phyloP scores from a whole-genome alignment of 30 jellyfish, hydroid and myxozoan species.

The Cassiopea andromeda region DNA sequence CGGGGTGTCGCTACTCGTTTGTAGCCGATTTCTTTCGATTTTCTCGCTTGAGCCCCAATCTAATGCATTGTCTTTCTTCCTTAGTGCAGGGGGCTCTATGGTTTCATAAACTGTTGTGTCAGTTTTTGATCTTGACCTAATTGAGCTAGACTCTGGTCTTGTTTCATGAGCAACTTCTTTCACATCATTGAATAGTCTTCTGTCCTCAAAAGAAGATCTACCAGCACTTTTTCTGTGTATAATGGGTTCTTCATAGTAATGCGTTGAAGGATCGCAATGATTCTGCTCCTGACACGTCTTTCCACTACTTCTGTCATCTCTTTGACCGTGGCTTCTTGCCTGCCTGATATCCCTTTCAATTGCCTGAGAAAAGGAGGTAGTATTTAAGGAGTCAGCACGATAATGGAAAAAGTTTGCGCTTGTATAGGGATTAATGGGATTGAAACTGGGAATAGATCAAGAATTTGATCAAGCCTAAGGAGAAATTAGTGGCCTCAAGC shows the following conservation, averaged over 20 bases:
- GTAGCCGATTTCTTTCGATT: slow-evolving; percentile 3
- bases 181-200: background rate
- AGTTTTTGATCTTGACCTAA: background rate
- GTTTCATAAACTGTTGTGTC: slow-evolving; percentile 6
- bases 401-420: too few relatives aligned
- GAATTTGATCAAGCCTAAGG: too few relatives aligned
- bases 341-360: background rate
- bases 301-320: background rate
- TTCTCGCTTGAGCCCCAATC: background rate
- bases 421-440: too few relatives aligned
- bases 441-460: too few relatives aligned
- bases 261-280: background rate
- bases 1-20: slow-evolving; percentile 8
- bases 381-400: background rate
- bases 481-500: too few relatives aligned
- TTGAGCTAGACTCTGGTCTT: background rate
- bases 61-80: background rate
- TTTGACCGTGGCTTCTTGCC: background rate
- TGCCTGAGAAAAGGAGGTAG: background rate
- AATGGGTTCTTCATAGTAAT: slow-evolving; percentile 27
- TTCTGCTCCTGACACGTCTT: background rate
- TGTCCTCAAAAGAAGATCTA: background rate
- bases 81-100: background rate
- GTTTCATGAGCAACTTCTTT: background rate
- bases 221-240: background rate